Evolutionary conservation across 2,797 vertebrate genomes (phyloP), one percentile per base, ranked within the genome.

Genomic region (Pseudochromis fuscus): DNA sequence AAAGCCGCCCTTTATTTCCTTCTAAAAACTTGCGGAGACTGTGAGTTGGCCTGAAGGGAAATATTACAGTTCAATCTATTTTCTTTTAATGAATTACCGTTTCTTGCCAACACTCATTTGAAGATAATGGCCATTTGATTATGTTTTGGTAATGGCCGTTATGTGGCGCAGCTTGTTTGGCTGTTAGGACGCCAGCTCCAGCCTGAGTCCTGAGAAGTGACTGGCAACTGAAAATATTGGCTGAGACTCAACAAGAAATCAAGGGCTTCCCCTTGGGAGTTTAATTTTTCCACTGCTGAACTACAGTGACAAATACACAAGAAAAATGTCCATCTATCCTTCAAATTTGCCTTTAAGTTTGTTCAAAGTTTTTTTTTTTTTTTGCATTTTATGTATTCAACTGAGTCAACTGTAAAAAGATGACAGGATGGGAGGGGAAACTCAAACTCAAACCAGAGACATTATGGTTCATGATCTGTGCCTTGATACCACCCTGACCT

Each of bases 121-220:
- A 55, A 67, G 68, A 77, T 82, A 82, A 87, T 79, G 53, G 61
- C 23, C 57, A 70, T 81, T 81, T 89, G 76, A 83, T 87, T 74
- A 67, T 72, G 66, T 55, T 74, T 80, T 78, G 60, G 50, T 79
- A 63, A 65, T 49, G 52, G 33, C 37, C 57, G n/a, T 72, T 73
- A 65, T 67, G 83, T 73, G 79, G 62, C 76, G 59, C 48, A 31
- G 66, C 59, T 68, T 50, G 59, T 78, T 76, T 45, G 55, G 65
- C 75, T 59, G 55, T 78, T 21, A 51, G 60, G 56, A 55, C 28
- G 11, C 60, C 78, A 42, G 62, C 44, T 46, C 49, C 58, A 62
- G 62, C 9, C 33, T 31, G 63, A 67, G 57, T 23, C 30, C 25
- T 74, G 59, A 81, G n/a, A 61, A 56, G 44, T n/a, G n/a, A 13